Base-by-base conservation (phyloP, 2,888 invertebrate genomes). In the Diarsia brunnea region DNA sequence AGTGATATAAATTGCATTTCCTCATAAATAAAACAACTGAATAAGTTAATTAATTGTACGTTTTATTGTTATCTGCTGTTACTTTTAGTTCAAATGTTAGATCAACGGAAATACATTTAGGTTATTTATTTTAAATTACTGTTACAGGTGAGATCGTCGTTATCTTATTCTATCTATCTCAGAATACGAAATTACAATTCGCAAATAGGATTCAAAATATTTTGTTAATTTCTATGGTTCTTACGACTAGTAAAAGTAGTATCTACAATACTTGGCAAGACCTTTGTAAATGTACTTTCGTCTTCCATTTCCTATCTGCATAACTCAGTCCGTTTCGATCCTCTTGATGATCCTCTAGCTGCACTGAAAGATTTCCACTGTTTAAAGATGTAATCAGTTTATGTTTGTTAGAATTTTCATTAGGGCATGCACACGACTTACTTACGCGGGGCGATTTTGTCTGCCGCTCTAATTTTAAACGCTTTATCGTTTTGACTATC, bases 281-380 rank as follows among this genome's bases (percentile, higher is more conserved):
- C 91, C 93, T 93, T 89, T 94, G 93, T 85, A 89, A 86, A 88
- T 93, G 88, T 85, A 90, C 88, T 92, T 92, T 95, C 82, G 90
- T 89, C 90, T 94, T 95, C 92, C 91, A 90, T 92, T 92, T 94
- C 89, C 88, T 94, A 90, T 92, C 90, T 87, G 87, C 91, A 82
- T 92, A 87, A 86, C 87, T 91, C 85, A 90, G 89, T 92, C 91
- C 90, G 76, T 93, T 91, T 84, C 87, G 89, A 89, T 90, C 91
- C 91, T 90, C 90, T 85, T 92, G 93, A 90, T 91, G 94, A 89
- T 94, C 94, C 90, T 92, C 92, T 85, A 91, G 91, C 91, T 95
- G 94, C 93, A 95, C 96, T 96, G 96, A 96, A 96, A 96, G 90
- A 92, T 94, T 91, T 94, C 93, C 91, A 94, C 92, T 88, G 81